These are phyloP conservation scores for Cyclargus thomasi DNA, from an alignment of 1,140 invertebrate genomes.

Conservation along the genomic window DNA sequence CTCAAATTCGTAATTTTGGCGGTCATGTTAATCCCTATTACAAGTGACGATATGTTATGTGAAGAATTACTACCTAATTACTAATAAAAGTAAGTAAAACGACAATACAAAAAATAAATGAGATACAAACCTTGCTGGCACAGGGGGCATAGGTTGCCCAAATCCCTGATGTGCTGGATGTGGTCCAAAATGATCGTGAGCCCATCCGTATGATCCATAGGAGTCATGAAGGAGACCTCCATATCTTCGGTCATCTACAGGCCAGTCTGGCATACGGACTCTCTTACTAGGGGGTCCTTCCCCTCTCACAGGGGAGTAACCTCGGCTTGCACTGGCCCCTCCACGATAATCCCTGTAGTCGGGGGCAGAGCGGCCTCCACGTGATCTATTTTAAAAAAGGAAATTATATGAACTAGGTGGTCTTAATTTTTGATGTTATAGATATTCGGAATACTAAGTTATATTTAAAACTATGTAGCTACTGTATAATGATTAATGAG, in stretches of 20 bases:
- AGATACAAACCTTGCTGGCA: slow-evolving; percentile 59
- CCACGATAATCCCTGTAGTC: slow-evolving; percentile 85
- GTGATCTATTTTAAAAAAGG: slow-evolving; percentile 44
- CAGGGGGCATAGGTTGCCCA: slow-evolving; percentile 67
- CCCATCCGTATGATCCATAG: slow-evolving; percentile 73
- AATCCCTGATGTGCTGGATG: slow-evolving; percentile 72
- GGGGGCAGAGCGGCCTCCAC: slow-evolving; percentile 69
- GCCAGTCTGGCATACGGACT: slow-evolving; percentile 83
- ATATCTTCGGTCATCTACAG: slow-evolving; percentile 73
- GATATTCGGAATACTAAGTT: no score
- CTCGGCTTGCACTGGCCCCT: slow-evolving; percentile 67
- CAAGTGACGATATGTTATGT: no score
- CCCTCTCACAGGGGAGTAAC: slow-evolving; percentile 85
- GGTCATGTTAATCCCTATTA: no score
- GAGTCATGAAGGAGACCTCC: slow-evolving; percentile 68
- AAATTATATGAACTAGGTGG: no score
- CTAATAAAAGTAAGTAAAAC: neutral
- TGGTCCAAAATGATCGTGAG: slow-evolving; percentile 70
- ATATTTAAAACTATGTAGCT: no score
- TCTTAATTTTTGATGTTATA: no score
- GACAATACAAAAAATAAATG: neutral
- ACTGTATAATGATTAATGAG: no score
- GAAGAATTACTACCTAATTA: neutral
- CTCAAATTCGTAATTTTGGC: no score
- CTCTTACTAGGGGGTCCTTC: slow-evolving; percentile 89